Evolutionary conservation across 1,140 invertebrate genomes (phyloP), one percentile per base, ranked within the genome.

Genomic region (Chelonus insularis): DNA sequence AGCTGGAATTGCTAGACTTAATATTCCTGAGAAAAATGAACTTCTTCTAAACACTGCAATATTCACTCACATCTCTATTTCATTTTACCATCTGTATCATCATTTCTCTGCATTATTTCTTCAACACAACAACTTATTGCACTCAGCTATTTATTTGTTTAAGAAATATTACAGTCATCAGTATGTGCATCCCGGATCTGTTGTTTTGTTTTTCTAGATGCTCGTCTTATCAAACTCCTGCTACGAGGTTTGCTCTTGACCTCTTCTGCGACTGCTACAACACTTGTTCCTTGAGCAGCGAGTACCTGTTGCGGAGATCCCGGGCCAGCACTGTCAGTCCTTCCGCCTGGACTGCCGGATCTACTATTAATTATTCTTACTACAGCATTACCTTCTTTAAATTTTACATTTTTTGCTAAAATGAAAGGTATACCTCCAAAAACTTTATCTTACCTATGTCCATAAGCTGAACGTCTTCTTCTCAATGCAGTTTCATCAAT

Each of bases 191-290:
- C 89, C 50, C 88, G 82, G 58, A 91, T 89, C 78, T 91, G 89
- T 73, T 91, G 89, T 68, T 91, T 90, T 60, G 89, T 86, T 78
- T 93, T 93, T 63, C 90, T 83, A 66, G 89, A 91, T 36, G 88
- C 87, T 45, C 91, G 83, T 64, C 91, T 84, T 62, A 93, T 93
- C 50, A 93, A 83, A 62, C 89, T 91, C 54, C 91, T 84, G 69
- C 87, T 89, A 36, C 89, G 78, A 0, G 88, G 89, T 66, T 91
- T 90, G 54, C 72, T 78, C 52, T 79, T 80, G 1, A 76, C 70
- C 50, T 80, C 78, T 43, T 80, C 79, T 1, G 66, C 71, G 67
- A 78, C 55, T 63, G 75, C 56, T 18, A 68, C 70, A 48, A 82
- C 68, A 66, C 71, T 78, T 20, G 76, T 74, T 51, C 74, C 79